Evolutionary conservation across 2,113 vertebrate genomes (phyloP).

Genomic region (Megalops atlanticus): DNA sequence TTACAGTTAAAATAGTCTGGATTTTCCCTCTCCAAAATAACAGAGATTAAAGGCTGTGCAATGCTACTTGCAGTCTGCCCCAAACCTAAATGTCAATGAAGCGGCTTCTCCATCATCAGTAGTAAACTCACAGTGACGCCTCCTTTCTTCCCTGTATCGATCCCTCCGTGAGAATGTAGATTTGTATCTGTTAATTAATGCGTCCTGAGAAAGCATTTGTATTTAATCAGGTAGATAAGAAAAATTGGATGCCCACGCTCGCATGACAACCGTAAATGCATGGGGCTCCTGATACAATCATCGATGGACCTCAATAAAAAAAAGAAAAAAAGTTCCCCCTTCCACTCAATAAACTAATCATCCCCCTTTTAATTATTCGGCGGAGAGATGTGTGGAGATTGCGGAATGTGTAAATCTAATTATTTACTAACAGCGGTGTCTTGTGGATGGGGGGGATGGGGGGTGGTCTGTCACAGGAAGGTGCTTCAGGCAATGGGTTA

Average conservation of each 20-base stretch:
- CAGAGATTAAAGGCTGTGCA: constrained; percentile 71
- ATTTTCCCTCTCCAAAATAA: constrained; percentile 76
- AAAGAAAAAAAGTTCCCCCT: constrained; percentile 91
- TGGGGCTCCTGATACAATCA: constrained; percentile 93
- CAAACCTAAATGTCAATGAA: constrained; percentile 85
- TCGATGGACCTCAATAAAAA: constrained; percentile 94
- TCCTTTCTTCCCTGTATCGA: constrained; percentile 99
- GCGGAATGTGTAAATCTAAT: constrained; percentile 92
- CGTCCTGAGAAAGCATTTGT: constrained; percentile 99
- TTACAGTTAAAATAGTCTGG: constrained; percentile 68
- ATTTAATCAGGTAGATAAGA: constrained; percentile 99
- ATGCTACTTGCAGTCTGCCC: constrained; percentile 81
- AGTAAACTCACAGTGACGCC: constrained; percentile 99
- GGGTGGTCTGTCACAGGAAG: constrained; percentile 77
- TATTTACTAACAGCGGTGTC: constrained; percentile 90
- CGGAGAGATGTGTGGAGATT: constrained; percentile 91
- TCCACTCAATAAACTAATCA: constrained; percentile 99
- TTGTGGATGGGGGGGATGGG: constrained; percentile 75
- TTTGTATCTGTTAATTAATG: constrained; percentile 99
- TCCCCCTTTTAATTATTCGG: constrained; percentile 98
- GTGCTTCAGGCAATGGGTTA: constrained; percentile 74
- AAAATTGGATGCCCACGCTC: constrained; percentile 98
- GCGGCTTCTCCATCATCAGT: constrained; percentile 97
- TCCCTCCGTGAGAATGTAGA: constrained; percentile 99
- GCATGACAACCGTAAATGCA: constrained; percentile 91